Conservation (phyloP, 2,113 vertebrate genomes). For the Azemiops feae region DNA sequence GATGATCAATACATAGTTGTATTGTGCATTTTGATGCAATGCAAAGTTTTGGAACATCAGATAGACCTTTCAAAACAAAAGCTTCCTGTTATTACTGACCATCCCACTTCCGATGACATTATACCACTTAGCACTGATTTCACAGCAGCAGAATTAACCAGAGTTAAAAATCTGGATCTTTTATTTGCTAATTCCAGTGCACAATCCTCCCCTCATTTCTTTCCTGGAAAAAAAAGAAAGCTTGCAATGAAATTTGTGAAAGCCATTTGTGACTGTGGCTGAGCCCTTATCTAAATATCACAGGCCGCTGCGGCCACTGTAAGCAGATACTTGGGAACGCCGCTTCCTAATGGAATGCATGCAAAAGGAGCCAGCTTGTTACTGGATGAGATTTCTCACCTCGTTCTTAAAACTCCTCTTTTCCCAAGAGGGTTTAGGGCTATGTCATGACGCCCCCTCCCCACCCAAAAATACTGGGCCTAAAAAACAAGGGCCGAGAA, state of each 20-base stretch:
- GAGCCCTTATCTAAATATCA: neutral
- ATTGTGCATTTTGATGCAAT: neutral
- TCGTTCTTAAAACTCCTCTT: slow-evolving; percentile 35
- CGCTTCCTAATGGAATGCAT: slow-evolving; percentile 9
- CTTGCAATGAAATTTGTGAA: neutral
- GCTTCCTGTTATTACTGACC: neutral
- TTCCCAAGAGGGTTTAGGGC: slow-evolving; percentile 30
- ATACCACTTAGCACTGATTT: neutral
- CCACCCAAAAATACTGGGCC: slow-evolving; percentile 34
- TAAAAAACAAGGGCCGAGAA: slow-evolving; percentile 60
- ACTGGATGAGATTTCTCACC: slow-evolving; percentile 26
- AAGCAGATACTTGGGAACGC: neutral
- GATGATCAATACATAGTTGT: neutral
- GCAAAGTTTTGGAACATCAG: neutral
- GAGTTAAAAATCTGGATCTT: neutral
- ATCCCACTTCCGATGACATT: neutral
- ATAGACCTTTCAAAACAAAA: neutral
- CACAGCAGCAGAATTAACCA: neutral
- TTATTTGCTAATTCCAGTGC: neutral
- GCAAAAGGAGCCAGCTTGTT: neutral
- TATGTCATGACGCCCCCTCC: slow-evolving; percentile 28
- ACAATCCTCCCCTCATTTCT: neutral
- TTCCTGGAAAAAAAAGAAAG: neutral
- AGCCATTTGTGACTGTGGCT: neutral
- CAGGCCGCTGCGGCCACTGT: neutral